Base-by-base conservation (phyloP, 2,797 vertebrate genomes). In the Spizella passerina region DNA sequence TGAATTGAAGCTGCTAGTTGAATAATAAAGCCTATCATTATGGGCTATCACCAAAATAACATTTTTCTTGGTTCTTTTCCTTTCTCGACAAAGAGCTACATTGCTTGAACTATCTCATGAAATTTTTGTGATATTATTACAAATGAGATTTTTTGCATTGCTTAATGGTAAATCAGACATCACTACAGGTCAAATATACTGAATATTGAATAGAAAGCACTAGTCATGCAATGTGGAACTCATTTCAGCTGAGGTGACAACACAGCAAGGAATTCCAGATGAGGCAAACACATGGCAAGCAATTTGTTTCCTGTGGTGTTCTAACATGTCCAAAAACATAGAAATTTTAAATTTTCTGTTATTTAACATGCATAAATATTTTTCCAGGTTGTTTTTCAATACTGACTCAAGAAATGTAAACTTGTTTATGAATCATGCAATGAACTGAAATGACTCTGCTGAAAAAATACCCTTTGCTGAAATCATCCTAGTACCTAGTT, bases 21-120 rank as follows among this genome's bases (percentile, higher is more conserved):
- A 89, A 77, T 85, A 88, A 93, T 29, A 60, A 29, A 77, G 44
- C 17, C 77, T 85, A 79, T 80, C 49, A 69, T 81, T 72, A 96
- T 1, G 14, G 41, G 29, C 26, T 70, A 85, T 52, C 41, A 68
- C 22, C 38, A 79, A 90, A 78, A 75, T 17, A 68, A 34, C 59
- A 30, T 87, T 88, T 65, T 76, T 57, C 36, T 64, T 66, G n/a
- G 7, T 38, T 85, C 30, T 41, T 49, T n/a, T 23, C 20, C 17
- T 7, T 59, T 5, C 16, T 1, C 0, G 0, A 21, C 32, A 52
- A 82, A 80, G 49, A 89, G 30, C 8, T 44, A 63, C 1, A 10
- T 79, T 78, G 17, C n/a, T 76, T 69, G 26, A 86, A 66, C 10
- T 29, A 17, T 36, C 30, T 64, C 4, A 86, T 8, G 16, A 36